Evolutionary conservation across 1,140 invertebrate species (phyloP).

Genomic region (Habropoda laboriosa): DNA sequence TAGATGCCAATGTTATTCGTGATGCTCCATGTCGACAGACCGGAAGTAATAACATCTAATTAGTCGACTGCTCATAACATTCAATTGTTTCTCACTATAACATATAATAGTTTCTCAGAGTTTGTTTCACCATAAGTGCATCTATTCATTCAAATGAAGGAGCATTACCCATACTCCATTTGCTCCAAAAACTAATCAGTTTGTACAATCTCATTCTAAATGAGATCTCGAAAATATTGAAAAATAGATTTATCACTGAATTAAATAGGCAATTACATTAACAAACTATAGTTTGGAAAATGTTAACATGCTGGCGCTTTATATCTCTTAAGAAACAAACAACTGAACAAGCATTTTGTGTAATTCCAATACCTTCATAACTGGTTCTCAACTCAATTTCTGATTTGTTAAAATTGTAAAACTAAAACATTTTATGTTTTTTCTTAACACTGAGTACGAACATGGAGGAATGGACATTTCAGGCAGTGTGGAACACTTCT

Average conservation of each 20-base stretch:
- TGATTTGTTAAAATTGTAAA: neutral
- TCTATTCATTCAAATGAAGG: too few relatives aligned
- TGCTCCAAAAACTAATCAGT: neutral
- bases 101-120: neutral
- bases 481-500: slow-evolving; percentile 4
- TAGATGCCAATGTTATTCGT: neutral
- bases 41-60: too few relatives aligned
- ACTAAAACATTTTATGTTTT: neutral
- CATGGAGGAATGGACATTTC: neutral
- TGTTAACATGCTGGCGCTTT: neutral
- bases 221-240: neutral
- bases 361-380: too few relatives aligned
- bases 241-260: neutral
- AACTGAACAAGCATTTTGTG: neutral
- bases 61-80: neutral
- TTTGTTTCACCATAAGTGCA: neutral
- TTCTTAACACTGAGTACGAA: neutral
- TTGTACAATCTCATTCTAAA: neutral
- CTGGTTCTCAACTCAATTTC: too few relatives aligned
- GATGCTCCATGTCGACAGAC: neutral
- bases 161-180: neutral
- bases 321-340: too few relatives aligned
- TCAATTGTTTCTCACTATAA: too few relatives aligned
- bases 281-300: neutral
- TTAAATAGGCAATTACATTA: neutral